Base-by-base conservation (phyloP, 2,797 vertebrate genomes). In the Sebastes elongatus region DNA sequence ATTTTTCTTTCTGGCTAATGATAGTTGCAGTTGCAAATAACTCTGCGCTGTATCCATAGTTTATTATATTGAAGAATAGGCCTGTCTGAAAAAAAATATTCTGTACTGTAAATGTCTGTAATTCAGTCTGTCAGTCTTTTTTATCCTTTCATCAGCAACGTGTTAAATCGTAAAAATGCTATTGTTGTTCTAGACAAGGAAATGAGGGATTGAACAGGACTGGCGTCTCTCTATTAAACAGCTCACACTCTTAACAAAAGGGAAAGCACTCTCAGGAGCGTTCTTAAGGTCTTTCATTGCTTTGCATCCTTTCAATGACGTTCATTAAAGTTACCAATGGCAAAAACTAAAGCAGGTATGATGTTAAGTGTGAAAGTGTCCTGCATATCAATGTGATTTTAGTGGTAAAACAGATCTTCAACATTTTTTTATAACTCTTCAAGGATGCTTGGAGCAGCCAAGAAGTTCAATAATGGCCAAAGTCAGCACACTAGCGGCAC, bases 71-170 rank as follows among this genome's bases (percentile, higher is more conserved):
- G 11, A 78, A 60, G 27, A 74, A 76, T 32, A 62, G 32, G 9
- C 60, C 14, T 60, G 14, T 56, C 62, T 57, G 28, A 76, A 30
- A 80, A 49, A 80, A 73, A 18, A 18, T 10, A 38, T 70, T 55
- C 61, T 22, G 60, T 63, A 38, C n/a, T 71, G 33, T 61, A 35
- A 76, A 81, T 33, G 10, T 68, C 33, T 57, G 13, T 32, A 33
- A 79, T 82, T 86, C 30, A 75, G 33, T 59, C 64, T 66, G 71
- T 64, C 71, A 61, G n/a, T 61, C 3, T 62, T 46, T 46, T 78
- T 57, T 42, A 61, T 69, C 22, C 20, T 42, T 68, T 61, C 7
- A 53, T 4, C 2, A 52, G 27, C 0, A 1, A 52, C 13, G 32
- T 69, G 46, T 69, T 42, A 49, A 84, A 82, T 65, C 22, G 23